Evolutionary conservation across 2,113 vertebrate species (phyloP).

Genomic region (Piaya cayana): DNA sequence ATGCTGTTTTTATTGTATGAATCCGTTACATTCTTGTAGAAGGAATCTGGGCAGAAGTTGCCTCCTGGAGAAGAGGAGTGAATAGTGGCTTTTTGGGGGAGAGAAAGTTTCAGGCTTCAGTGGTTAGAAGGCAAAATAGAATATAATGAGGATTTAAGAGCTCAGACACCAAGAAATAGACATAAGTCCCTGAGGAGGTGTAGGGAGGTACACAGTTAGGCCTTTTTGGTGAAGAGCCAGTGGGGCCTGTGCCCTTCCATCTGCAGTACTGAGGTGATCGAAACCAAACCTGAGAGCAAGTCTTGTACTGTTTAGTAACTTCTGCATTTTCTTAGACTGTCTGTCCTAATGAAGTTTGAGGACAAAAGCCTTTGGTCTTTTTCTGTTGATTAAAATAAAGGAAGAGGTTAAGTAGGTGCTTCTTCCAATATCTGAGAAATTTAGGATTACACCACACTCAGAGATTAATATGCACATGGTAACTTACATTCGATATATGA

Average conservation of each 20-base stretch:
- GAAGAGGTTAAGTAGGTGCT: neutral
- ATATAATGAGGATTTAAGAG: neutral
- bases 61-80: neutral
- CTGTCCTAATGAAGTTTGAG: neutral
- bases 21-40: rapidly evolving
- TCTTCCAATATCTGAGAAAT: neutral
- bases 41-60: neutral
- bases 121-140: neutral
- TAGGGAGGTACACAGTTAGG: neutral
- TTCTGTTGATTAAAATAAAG: neutral
- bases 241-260: neutral
- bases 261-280: neutral
- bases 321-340: neutral
- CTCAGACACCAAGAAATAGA: neutral
- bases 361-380: neutral
- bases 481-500: neutral
- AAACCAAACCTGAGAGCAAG: neutral
- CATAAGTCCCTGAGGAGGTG: neutral
- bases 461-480: neutral
- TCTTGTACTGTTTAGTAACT: neutral
- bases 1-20: neutral
- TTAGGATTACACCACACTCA: neutral
- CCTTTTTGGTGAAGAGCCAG: neutral
- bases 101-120: neutral
- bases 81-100: neutral